Evolutionary conservation across 35 echinoderm and acorn worm species (phyloP), one percentile per base, ranked within the genome.

Genomic region (Apostichopus californicus): DNA sequence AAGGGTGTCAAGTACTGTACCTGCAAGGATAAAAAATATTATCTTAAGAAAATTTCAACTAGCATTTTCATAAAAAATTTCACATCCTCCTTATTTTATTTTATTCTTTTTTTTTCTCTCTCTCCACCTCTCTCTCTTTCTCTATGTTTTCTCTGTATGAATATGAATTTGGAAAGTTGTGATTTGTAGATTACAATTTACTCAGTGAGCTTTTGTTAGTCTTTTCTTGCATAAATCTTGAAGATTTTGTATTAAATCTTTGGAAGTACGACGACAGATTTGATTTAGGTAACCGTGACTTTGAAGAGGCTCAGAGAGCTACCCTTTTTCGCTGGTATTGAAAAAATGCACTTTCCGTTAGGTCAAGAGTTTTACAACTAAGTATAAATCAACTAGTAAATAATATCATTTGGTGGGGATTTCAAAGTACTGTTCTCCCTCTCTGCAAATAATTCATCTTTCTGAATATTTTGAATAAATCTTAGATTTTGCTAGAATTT

Each of bases 21-120:
- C 54, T 54, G 34, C 80, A 83, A 83, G 13, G 80, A 56, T 56
- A 83, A 56, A 56, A 83, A 83, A 83, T 83, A 85, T 60, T 85
- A 60, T 85, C 58, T 85, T 85, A 18, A 18, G 17, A 75, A 75
- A 75, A 75, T 75, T 22, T 75, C 71, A 75, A 75, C 71, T n/a
- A 20, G 71, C 71, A 18, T 24, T 75, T 75, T 20, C 6, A 22
- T 22, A 20, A 75, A 7, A 75, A 75, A 7, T n/a, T 75, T 75
- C n/a, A 22, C 71, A 20, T 20, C 15, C 17, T 18, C 4, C 71
- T 75, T 18, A 75, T 75, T 75, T 22, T 75, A 46, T 46, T 46
- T 46, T 46, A 46, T 46, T 46, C 1, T 46, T 3, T 46, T 46
- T 34, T 46, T 3, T 46, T 46, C 34, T 46, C 34, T 46, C 34